These are phyloP conservation scores for Ferrisia virgata DNA, from an alignment of 2,888 invertebrate genomes.

Conservation along the genomic window DNA sequence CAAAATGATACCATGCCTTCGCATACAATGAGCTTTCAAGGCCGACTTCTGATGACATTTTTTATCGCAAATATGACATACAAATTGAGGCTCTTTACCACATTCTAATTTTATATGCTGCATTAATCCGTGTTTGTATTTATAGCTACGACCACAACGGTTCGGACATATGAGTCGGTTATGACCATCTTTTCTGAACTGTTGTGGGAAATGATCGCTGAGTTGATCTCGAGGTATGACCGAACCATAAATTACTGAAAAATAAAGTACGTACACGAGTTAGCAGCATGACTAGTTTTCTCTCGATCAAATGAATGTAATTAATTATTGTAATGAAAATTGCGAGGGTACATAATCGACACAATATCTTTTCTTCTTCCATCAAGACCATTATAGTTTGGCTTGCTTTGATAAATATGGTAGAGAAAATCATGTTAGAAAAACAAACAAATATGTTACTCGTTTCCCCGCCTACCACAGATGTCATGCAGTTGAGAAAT, in stretches of 20 bases:
- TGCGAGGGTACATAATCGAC: too few relatives aligned
- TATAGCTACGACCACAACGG: constrained; percentile 52
- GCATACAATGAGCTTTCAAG: constrained; percentile 5
- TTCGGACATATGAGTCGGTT: constrained; percentile 39
- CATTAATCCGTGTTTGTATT: constrained; percentile 52
- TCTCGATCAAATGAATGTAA: too few relatives aligned
- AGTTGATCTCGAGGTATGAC: neutral
- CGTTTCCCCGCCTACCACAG: too few relatives aligned
- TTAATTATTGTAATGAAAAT: too few relatives aligned
- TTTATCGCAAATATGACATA: constrained; percentile 51
- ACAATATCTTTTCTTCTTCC: too few relatives aligned
- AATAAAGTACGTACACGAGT: too few relatives aligned
- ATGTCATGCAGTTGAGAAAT: too few relatives aligned
- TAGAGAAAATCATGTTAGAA: too few relatives aligned
- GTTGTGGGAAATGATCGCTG: neutral
- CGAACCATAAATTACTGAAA: neutral
- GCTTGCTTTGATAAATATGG: too few relatives aligned
- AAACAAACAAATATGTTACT: too few relatives aligned
- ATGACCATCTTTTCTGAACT: neutral
- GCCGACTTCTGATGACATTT: constrained; percentile 49
- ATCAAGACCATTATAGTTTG: too few relatives aligned
- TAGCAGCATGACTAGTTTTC: too few relatives aligned
- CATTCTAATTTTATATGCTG: constrained; percentile 52
- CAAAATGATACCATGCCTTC: neutral
- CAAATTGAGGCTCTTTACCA: constrained; percentile 51